Base-by-base conservation (phyloP, 2,888 invertebrate genomes). In the Tachina fera region DNA sequence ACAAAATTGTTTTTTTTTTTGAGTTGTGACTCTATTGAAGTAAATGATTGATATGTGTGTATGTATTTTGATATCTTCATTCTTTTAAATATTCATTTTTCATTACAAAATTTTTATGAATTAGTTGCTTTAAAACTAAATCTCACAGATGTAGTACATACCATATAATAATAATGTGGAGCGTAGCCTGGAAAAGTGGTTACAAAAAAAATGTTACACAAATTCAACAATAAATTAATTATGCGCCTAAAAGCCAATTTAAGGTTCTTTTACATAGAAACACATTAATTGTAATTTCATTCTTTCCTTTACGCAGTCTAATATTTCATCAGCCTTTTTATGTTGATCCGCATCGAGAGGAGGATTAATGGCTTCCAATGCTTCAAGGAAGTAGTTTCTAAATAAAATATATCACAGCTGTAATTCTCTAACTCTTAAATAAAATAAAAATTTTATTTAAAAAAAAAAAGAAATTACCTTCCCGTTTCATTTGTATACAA, bases 381-480 rank as follows among this genome's bases (percentile, higher is more conserved):
- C 97, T 93, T 98, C 98, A 88, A 94, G 95, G 87, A 97, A 96
- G 90, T 97, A 96, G 89, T 95, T 95, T 89, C 96, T 96, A 91
- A 67, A 87, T 14, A 72, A 49, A 11, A 56, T 39, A 68, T 14
- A n/a, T 9, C 16, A 72, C 49, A 9, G 13, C 51, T 19, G 4
- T 22, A 22, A 14, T 58, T 60, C 13, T 14, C 13, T 14, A 41
- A 60, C 19, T 60, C 0, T 8, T 6, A 72, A 16, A 61, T 39
- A 9, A 49, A 49, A 3, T 41, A 1, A 31, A 70, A 9, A 47
- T 13, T 39, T 2, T 31, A 4, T 4, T 31, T n/a, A n/a, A n/a
- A n/a, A n/a, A n/a, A n/a, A n/a, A 31, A 31, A 2, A n/a, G 5
- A 67, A 89, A 92, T 93, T 93, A 96, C 96, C 94, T 95, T 83